A percentile compares a stretch with the other conserved stretches of the same genome.
phyloP scores from a whole-genome alignment of 2,888 invertebrate genomes.

The Hipparchia sbordonii region DNA sequence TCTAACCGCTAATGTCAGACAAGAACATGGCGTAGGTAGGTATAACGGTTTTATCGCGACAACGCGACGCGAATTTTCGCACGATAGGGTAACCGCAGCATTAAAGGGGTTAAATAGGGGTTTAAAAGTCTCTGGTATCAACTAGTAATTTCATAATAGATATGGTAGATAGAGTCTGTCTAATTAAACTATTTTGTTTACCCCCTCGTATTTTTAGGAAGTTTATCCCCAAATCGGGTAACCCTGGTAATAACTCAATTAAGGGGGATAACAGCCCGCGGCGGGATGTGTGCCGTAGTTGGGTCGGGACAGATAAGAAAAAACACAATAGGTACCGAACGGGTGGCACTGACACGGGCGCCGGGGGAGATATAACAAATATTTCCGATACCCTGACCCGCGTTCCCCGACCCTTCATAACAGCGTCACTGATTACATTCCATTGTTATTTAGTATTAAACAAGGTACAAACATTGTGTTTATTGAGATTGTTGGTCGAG shows the following conservation, averaged over 20 bases:
- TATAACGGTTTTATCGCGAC: too few species aligned
- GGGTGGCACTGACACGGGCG: conserved; percentile 56
- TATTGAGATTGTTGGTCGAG: conserved; percentile 31
- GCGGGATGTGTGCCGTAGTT: conserved; percentile 53
- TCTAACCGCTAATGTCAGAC: too few species aligned
- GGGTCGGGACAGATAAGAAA: conserved; percentile 57
- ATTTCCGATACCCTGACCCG: conserved; percentile 64
- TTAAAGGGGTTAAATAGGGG: too few species aligned
- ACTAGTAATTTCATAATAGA: too few species aligned
- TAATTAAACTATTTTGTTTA: background rate
- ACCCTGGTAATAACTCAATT: conserved; percentile 73
- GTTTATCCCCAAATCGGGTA: conserved; percentile 7
- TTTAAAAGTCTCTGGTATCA: too few species aligned
- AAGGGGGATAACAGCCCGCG: conserved; percentile 66
- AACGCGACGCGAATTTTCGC: too few species aligned
- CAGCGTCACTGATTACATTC: conserved; percentile 69
- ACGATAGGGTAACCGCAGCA: too few species aligned
- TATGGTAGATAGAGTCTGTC: background rate
- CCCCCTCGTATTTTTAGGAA: background rate
- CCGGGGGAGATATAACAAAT: conserved; percentile 53
- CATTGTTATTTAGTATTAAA: conserved; percentile 69
- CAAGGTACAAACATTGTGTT: conserved; percentile 62
- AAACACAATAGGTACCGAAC: conserved; percentile 55
- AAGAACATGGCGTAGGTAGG: too few species aligned
- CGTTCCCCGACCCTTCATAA: conserved; percentile 61